phyloP scores from a whole-genome alignment of 30 jellyfish, hydroid and myxozoan species.

The Chrysaora quinquecirrha region DNA sequence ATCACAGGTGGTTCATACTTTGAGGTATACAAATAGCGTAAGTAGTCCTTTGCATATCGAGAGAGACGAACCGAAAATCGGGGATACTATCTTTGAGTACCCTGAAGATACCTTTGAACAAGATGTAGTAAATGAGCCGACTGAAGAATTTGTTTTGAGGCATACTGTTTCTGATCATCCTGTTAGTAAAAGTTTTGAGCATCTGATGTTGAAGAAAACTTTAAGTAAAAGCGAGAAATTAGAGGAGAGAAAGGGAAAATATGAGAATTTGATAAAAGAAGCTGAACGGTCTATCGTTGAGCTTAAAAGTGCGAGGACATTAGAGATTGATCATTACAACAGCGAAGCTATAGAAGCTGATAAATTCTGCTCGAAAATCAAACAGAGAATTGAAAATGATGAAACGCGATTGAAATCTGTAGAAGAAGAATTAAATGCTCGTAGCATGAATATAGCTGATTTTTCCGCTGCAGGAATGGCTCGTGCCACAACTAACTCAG shows the following conservation, averaged over 20 bases:
- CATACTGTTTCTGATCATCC: too few species aligned
- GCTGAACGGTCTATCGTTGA: conserved; percentile 59
- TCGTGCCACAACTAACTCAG: not conserved
- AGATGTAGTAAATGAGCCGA: not conserved
- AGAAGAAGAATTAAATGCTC: conserved; percentile 15
- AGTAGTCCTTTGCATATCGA: conserved; percentile 70
- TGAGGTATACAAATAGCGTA: conserved; percentile 50
- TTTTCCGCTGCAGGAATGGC: not conserved
- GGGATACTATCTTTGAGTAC: conserved; percentile 4
- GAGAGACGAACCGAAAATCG: conserved; percentile 16
- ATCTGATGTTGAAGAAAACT: conserved; percentile 8
- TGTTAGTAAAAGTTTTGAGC: conserved; percentile 7
- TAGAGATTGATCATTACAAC: conserved; percentile 53
- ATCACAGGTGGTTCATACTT: conserved; percentile 51
- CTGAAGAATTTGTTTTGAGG: conserved; percentile 1
- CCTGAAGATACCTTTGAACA: conserved; percentile 57
- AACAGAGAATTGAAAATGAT: conserved; percentile 42
- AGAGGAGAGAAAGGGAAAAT: conserved; percentile 38
- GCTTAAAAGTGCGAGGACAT: conserved; percentile 66
- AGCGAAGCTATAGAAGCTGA: conserved; percentile 36
- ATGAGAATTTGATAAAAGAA: conserved; percentile 39
- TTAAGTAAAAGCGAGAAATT: conserved; percentile 59
- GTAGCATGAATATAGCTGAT: not conserved
- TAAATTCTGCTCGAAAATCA: conserved; percentile 14
- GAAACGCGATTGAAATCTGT: conserved; percentile 14